A percentile compares a stretch with the other conserved stretches of the same genome.
phyloP scores from a whole-genome alignment of 2,888 invertebrate species.

The Meghimatium bilineatum region DNA sequence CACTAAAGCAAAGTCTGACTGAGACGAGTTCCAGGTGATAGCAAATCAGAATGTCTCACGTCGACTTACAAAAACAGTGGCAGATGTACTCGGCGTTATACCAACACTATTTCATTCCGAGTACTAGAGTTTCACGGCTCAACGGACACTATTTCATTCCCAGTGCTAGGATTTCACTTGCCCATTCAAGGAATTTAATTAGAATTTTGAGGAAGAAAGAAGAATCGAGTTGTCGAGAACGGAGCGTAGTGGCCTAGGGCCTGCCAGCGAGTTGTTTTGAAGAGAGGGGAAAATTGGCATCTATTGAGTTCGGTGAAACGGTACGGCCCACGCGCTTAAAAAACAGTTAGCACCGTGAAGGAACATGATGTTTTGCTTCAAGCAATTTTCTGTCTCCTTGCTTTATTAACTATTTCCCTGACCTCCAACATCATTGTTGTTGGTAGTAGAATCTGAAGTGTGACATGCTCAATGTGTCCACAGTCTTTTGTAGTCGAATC shows the following conservation, averaged over 20 bases:
- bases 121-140: too few relatives aligned
- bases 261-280: background rate
- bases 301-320: background rate
- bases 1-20: too few relatives aligned
- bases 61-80: background rate
- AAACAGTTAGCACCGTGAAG: background rate
- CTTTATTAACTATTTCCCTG: too few relatives aligned
- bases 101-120: background rate
- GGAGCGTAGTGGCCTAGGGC: background rate
- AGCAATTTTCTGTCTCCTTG: background rate
- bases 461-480: too few relatives aligned
- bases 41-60: background rate
- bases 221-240: background rate
- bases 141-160: too few relatives aligned
- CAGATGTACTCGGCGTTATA: slow-evolving; percentile 25
- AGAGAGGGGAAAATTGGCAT: background rate
- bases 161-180: slow-evolving; percentile 16
- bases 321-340: background rate
- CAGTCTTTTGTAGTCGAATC: too few relatives aligned
- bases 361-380: background rate
- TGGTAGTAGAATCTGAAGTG: too few relatives aligned
- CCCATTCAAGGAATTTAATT: slow-evolving; percentile 39
- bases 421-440: too few relatives aligned
- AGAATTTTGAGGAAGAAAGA: slow-evolving; percentile 7
- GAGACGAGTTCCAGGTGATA: background rate